These are phyloP conservation scores for Coelogynopora nodosa DNA, from an alignment of 2,888 invertebrate genomes.

Conservation along the genomic window DNA sequence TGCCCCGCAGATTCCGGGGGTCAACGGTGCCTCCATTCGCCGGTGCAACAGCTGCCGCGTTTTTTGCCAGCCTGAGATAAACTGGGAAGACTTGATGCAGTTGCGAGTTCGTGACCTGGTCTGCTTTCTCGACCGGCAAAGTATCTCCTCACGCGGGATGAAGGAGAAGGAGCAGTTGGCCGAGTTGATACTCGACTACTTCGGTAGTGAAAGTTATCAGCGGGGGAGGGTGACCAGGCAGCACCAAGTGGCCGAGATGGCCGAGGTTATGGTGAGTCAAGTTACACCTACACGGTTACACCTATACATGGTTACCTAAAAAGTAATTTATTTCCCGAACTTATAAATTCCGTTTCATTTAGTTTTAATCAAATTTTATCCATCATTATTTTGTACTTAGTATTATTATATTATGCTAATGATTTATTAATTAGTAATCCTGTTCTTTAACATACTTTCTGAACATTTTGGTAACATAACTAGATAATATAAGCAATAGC, in stretches of 20 bases:
- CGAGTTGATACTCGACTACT: conserved; percentile 54
- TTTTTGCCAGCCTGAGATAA: not conserved
- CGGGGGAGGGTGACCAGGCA: conserved; percentile 40
- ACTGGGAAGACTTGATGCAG: not conserved
- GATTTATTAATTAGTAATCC: too few species aligned
- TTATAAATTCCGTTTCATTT: not conserved
- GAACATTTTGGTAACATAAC: too few species aligned
- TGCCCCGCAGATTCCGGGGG: too few species aligned
- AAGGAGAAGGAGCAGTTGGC: conserved; percentile 59
- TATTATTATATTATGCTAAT: too few species aligned
- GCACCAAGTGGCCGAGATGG: not conserved
- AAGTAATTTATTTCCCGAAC: too few species aligned
- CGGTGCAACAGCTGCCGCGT: not conserved
- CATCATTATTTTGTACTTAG: too few species aligned
- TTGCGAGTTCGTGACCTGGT: conserved; percentile 51
- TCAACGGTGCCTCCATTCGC: too few species aligned
- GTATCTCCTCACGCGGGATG: conserved; percentile 55
- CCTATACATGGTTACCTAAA: too few species aligned
- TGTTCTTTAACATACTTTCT: too few species aligned
- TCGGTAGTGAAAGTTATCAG: conserved; percentile 46
- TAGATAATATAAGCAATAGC: too few species aligned
- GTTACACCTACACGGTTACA: not conserved
- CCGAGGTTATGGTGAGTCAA: not conserved
- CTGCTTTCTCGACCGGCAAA: conserved; percentile 53
- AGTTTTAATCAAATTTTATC: too few species aligned